phyloP scores from a whole-genome alignment of 1,140 invertebrate species.

The Kradibia gibbosae region DNA sequence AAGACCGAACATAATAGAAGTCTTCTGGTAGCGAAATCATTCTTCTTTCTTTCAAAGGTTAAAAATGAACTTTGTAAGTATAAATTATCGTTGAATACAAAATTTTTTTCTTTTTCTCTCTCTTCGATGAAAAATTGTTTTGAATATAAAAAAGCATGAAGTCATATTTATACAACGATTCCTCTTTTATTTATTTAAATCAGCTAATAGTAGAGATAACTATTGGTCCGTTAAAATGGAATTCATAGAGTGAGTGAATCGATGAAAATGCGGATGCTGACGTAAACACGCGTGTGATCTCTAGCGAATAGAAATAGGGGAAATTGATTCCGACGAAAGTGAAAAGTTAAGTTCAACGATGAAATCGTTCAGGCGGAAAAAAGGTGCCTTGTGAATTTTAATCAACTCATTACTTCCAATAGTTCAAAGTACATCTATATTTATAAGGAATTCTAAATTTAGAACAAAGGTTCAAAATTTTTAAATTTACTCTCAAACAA shows the following conservation, averaged over 20 bases:
- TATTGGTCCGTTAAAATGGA: constrained; percentile 41
- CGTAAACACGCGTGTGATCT: neutral
- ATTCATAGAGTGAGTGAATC: constrained; percentile 42
- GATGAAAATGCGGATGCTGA: constrained; percentile 29
- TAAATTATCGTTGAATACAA: too few relatives aligned
- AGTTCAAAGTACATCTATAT: constrained; percentile 24
- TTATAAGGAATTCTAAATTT: neutral
- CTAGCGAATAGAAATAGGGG: constrained; percentile 29
- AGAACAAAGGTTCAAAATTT: neutral
- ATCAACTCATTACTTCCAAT: constrained; percentile 46
- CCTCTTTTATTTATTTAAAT: constrained; percentile 49
- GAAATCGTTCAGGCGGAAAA: constrained; percentile 47
- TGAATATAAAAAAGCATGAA: constrained; percentile 34
- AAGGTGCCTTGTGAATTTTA: constrained; percentile 48
- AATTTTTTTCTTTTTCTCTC: too few relatives aligned
- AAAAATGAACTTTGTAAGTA: too few relatives aligned
- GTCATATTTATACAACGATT: constrained; percentile 30
- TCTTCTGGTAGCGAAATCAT: too few relatives aligned
- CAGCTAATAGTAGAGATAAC: constrained; percentile 31
- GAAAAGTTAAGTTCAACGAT: constrained; percentile 49
- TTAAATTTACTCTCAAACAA: too few relatives aligned
- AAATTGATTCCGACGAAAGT: constrained; percentile 48
- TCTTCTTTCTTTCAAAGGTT: too few relatives aligned
- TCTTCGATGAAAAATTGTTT: constrained; percentile 1
- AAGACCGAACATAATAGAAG: too few relatives aligned